Base-by-base conservation (phyloP, 1,140 invertebrate genomes). In the Proales similis region DNA sequence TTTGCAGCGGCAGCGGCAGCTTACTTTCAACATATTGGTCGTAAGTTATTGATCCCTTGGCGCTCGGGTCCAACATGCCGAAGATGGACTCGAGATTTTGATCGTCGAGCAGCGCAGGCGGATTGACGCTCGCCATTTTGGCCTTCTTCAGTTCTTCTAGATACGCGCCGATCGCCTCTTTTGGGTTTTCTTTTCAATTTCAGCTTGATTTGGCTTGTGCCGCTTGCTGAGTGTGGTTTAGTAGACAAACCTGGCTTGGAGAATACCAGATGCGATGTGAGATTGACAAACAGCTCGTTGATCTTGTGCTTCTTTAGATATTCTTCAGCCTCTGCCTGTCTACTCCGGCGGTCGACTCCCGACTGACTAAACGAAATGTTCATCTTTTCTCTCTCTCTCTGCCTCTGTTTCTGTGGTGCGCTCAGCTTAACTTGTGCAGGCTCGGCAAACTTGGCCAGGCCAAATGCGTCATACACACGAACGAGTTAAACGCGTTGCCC, bases 31-130 rank as follows among this genome's bases (percentile, higher is more conserved):
- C 36, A 45, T 72, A 72, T 62, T 72, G 71, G 51, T 68, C 61
- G n/a, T 67, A 30, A 30, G 67, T 68, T 20, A 72, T 67, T 51
- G 47, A 67, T 17, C 71, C 71, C 20, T 65, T 62, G 2, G 66
- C 65, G 24, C 69, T 71, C 4, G 70, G 71, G 63, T 72, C 71
- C 30, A 72, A 45, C 71, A 72, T 72, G 11, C 68, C 68, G 68
- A 70, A 72, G 2, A 72, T 63, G 17, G 71, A 70, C 38, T 65
- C 48, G 22, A 72, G 68, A 63, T 72, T 71, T 36, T 65, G 62
- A 32, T 72, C 69, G 64, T 72, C 70, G 66, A 72, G 70, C 24
- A 71, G 49, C 48, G 67, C 66, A 2, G 69, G 69, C 43, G 53
- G 66, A 38, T 69, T 66, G 6, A 68, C 43, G 39, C 66, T 64